Base-by-base conservation (phyloP, 2,888 invertebrate species). In the Plagodis dolabraria region DNA sequence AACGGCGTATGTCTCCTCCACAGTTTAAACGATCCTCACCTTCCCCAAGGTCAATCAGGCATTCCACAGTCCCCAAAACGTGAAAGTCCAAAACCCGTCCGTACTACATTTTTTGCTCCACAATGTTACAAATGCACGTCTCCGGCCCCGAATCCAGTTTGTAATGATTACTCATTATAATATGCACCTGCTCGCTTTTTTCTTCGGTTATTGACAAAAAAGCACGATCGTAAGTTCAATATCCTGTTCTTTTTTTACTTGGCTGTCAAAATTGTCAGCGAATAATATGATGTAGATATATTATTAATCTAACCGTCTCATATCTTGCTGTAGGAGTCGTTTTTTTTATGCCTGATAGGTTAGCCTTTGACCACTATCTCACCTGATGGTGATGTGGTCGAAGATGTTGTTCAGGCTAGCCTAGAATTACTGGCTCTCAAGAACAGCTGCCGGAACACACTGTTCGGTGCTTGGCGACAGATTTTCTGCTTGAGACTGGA, bases 81-180 rank as follows among this genome's bases (percentile, higher is more conserved):
- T 22, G 46, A 50, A 51, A 42, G 45, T 53, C 47, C 34, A 7
- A 33, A 49, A 50, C 49, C 44, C 8, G 53, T 40, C 52, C n/a
- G 42, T 42, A 33, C 54, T 7, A 46, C 22, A 11, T 36, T 46
- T 50, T 48, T 56, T 48, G 42, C 48, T 36, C 22, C 12, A 48
- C 48, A 53, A 57, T 50, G 50, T 46, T 57, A 49, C 40, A 47
- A 43, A 57, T 38, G 48, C 35, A 44, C 34, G 7, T 63, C 33
- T 35, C 46, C 46, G 10, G 10, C 1, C 22, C 12, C 40, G 40
- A 45, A 59, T 56, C 56, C 63, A 49, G 63, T 72, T 70, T 70
- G 68, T 68, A 58, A 63, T 54, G 65, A 22, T 9, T 43, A 36
- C 33, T 35, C 46, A 61, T 63, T 65, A 57, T 54, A 55, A 57